Evolutionary conservation across 1,140 invertebrate species (phyloP), one percentile per base, ranked within the genome.

Genomic region (Ericerus pela): DNA sequence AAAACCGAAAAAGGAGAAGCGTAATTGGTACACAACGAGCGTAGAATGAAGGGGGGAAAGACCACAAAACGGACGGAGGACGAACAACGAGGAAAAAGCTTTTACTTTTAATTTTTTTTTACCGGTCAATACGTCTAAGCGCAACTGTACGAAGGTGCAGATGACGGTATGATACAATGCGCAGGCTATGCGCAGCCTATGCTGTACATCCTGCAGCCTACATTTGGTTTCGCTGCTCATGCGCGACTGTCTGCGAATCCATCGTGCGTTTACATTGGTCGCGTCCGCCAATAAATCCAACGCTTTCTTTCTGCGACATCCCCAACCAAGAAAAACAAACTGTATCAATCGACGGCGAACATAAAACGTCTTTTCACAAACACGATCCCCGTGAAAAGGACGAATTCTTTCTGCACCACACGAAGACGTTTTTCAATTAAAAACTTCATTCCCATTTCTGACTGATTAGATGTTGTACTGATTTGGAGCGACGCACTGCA

Each of bases 91-190:
- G 5, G 22, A 16, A 4, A 41, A 14, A 51, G 20, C 33, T 59
- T 14, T 58, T 3, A 47, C 18, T 52, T 36, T 24, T 30, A 3
- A 33, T 24, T 26, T 24, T 52, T 38, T 62, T n/a, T 63, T 71
- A 85, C 91, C 94, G 63, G 92, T 94, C 11, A 98, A 74, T 68
- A 99, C 96, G 68, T 97, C 92, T 51, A 95, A 73, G 68, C 85
- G 84, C 60, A 97, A 78, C 70, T 96, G 90, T 16, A 85, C 85
- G 56, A 98, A 76, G 0, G 93, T 95, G 57, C 80, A 81, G 47
- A 96, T 71, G 10, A 90, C 85, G 8, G 83, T 89, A 69, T 94
- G 85, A 71, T 95, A 98, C 66, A 97, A 77, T 4, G 82, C 83
- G 71, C 92, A 96, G 26, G 94, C 83, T 5, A 87, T 69, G 16